Percentiles rank a stretch among this genome's conserved stretches.
Conservation (phyloP, 2,797 vertebrate species). For the Sebastes aleutianus region DNA sequence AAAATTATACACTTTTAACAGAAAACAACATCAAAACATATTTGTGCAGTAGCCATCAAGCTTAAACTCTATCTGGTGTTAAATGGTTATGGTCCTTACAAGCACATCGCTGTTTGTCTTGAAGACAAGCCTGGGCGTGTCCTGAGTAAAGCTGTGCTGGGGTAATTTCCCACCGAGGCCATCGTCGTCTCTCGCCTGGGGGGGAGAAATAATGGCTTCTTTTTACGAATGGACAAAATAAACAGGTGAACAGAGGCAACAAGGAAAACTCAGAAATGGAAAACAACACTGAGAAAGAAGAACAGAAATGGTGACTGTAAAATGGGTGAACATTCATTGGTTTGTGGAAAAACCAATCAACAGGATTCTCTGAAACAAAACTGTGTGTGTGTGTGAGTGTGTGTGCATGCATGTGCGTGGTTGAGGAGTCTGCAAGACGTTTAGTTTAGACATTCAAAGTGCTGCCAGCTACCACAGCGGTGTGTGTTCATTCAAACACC, state of each 20-base stretch:
- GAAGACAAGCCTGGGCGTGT: conserved; percentile 99
- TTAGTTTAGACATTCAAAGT: conserved; percentile 9
- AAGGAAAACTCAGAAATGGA: conserved; percentile 77
- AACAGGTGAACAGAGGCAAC: conserved; percentile 81
- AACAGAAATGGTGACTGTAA: conserved; percentile 70
- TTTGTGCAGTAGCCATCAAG: conserved; percentile 68
- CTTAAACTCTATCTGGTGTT: conserved; percentile 83
- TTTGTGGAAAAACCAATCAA: conserved; percentile 54
- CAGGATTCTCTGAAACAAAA: conserved; percentile 33
- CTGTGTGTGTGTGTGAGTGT: conserved; percentile 1
- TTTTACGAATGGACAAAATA: conserved; percentile 98
- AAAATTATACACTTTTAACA: conserved; percentile 60
- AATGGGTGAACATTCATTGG: conserved; percentile 63
- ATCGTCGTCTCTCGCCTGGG: conserved; percentile 99
- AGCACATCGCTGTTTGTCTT: conserved; percentile 99
- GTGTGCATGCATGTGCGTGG: conserved; percentile 30
- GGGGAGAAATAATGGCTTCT: conserved; percentile 99
- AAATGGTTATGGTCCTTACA: conserved; percentile 97
- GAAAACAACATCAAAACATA: conserved; percentile 68
- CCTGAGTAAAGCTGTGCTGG: conserved; percentile 99
- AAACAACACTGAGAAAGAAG: conserved; percentile 66
- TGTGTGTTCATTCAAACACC: background rate
- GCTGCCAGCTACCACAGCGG: background rate
- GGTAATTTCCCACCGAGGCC: conserved; percentile 98
- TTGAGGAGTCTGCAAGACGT: background rate